These are phyloP conservation scores for Amphilophus citrinellus DNA, from an alignment of 2,113 vertebrate species.

Conservation along the genomic window DNA sequence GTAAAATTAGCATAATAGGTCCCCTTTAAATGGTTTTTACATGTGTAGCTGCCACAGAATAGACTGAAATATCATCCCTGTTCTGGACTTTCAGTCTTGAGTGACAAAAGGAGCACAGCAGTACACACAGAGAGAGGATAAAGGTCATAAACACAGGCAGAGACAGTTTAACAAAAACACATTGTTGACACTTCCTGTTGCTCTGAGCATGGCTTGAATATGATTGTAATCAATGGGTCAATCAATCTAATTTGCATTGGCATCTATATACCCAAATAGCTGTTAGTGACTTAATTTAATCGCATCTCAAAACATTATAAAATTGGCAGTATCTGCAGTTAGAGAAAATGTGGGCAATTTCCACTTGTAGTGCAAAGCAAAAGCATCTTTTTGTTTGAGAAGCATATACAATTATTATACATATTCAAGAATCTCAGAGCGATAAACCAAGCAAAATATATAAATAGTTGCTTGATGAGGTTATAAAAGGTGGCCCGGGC, in stretches of 20 bases:
- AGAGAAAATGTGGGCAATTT: background rate
- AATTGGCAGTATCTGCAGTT: background rate
- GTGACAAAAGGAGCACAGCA: constrained; percentile 77
- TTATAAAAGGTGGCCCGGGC: constrained; percentile 70
- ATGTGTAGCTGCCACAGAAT: constrained; percentile 21
- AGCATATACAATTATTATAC: constrained; percentile 27
- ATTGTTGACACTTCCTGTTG: constrained; percentile 45
- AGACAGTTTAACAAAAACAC: constrained; percentile 65
- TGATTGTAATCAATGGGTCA: constrained; percentile 40
- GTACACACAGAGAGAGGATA: constrained; percentile 71
- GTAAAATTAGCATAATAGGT: background rate
- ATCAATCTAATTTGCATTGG: constrained; percentile 8
- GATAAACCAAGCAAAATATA: constrained; percentile 38
- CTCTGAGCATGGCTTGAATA: constrained; percentile 79
- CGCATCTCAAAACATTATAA: background rate
- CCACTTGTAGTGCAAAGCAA: accelerated
- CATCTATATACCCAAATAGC: constrained; percentile 3
- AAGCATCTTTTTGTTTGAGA: background rate
- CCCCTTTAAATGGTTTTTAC: background rate
- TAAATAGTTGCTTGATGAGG: constrained; percentile 50
- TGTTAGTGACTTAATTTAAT: background rate
- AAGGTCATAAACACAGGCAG: constrained; percentile 69
- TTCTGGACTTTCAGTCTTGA: constrained; percentile 71
- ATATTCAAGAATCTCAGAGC: constrained; percentile 80
- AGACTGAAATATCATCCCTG: constrained; percentile 55